phyloP scores from a whole-genome alignment of 1,140 invertebrate species.

The Callitettix versicolor region DNA sequence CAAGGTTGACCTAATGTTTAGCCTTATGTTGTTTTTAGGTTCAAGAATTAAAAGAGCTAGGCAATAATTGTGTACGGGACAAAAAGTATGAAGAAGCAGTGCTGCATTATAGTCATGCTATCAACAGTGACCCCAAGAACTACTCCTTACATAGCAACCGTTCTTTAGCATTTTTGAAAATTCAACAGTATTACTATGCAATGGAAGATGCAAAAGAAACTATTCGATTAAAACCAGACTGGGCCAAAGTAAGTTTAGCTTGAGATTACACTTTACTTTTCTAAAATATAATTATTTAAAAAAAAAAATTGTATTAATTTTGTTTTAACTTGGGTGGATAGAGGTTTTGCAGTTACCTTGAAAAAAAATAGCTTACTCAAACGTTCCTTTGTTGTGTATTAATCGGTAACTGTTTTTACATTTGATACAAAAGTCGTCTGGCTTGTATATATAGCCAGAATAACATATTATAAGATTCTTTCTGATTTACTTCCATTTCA shows the following conservation, averaged over 20 bases:
- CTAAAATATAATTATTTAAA: not conserved
- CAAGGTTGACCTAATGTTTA: too few relatives aligned
- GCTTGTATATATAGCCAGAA: too few relatives aligned
- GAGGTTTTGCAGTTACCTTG: not conserved
- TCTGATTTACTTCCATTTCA: too few relatives aligned
- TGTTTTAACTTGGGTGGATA: slow-evolving; percentile 4
- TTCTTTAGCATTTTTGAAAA: slow-evolving; percentile 65
- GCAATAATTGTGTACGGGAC: slow-evolving; percentile 63
- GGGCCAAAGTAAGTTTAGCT: slow-evolving; percentile 56
- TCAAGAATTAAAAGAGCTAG: slow-evolving; percentile 52
- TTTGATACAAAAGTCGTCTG: too few relatives aligned
- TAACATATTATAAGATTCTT: too few relatives aligned
- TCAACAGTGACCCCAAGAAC: slow-evolving; percentile 62
- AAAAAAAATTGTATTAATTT: not conserved
- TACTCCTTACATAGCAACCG: slow-evolving; percentile 66
- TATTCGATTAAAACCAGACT: slow-evolving; percentile 60
- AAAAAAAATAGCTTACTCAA: not conserved
- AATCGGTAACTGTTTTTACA: too few relatives aligned
- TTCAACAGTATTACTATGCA: slow-evolving; percentile 64
- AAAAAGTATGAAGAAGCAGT: slow-evolving; percentile 64
- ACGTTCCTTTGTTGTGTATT: too few relatives aligned
- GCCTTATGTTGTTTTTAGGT: slow-evolving; percentile 34
- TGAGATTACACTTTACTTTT: not conserved
- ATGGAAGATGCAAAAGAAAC: slow-evolving; percentile 66
- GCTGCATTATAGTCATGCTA: slow-evolving; percentile 67